phyloP scores from a whole-genome alignment of 1,140 invertebrate species.

The Drosophila santomea region DNA sequence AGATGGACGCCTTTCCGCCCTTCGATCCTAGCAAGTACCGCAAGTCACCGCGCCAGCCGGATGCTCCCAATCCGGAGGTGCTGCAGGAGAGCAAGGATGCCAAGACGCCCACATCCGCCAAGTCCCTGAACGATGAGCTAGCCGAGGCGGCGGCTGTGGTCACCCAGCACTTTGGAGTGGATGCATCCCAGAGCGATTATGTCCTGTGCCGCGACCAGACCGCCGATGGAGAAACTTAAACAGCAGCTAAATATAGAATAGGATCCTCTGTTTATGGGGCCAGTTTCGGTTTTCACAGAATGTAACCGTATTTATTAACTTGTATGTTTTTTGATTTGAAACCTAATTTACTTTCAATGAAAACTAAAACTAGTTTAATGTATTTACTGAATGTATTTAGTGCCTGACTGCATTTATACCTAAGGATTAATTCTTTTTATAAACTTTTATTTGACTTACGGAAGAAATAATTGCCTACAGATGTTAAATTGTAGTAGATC shows the following conservation, averaged over 20 bases:
- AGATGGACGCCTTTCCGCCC: conserved; percentile 84
- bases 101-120: conserved; percentile 59
- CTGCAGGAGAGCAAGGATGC: conserved; percentile 9
- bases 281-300: conserved; percentile 18
- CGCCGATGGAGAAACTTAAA: conserved; percentile 38
- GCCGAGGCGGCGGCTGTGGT: conserved; percentile 59
- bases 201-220: conserved; percentile 51
- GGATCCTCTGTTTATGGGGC: conserved; percentile 13
- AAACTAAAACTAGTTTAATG: conserved; percentile 2
- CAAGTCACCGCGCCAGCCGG: conserved; percentile 81
- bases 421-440: conserved; percentile 6
- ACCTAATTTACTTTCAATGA: neutral
- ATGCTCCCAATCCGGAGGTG: conserved; percentile 2
- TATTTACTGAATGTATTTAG: conserved; percentile 23
- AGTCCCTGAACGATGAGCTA: conserved; percentile 53
- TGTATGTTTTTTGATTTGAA: conserved; percentile 3
- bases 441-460: neutral
- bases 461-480: too few relatives aligned
- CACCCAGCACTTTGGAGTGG: conserved; percentile 60
- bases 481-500: neutral
- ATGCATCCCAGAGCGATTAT: conserved; percentile 72
- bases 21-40: conserved; percentile 86
- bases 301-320: neutral
- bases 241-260: conserved; percentile 3
- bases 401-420: conserved; percentile 34